A percentile compares a stretch with the other conserved stretches of the same genome.
Evolutionary conservation across 2,888 invertebrate genomes (phyloP).

Genomic region (Nephrotoma flavescens): DNA sequence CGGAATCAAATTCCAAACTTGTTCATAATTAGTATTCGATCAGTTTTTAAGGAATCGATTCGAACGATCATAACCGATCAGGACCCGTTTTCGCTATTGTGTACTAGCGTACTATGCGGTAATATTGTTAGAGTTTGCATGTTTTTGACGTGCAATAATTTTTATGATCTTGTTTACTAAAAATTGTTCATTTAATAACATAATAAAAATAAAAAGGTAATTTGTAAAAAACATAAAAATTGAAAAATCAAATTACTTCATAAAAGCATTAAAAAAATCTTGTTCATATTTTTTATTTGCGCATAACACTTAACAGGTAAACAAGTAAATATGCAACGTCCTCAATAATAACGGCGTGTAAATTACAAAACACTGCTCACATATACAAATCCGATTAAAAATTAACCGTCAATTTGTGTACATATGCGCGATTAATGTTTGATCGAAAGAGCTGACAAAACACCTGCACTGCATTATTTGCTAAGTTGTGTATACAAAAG

Average conservation of each 20-base stretch:
- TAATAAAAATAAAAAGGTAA: background rate
- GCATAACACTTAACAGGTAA: background rate
- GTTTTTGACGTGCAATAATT: background rate
- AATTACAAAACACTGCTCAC: background rate
- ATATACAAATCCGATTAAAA: background rate
- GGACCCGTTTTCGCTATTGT: too few relatives aligned
- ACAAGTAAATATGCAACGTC: background rate
- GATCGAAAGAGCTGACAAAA: background rate
- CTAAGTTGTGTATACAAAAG: background rate
- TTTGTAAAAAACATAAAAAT: background rate
- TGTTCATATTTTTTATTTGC: background rate
- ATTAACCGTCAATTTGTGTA: background rate
- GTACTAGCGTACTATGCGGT: too few relatives aligned
- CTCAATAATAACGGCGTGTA: background rate
- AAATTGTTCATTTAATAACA: background rate
- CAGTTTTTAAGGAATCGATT: too few relatives aligned
- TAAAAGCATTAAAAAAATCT: background rate
- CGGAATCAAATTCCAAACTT: too few relatives aligned
- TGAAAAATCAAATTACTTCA: background rate
- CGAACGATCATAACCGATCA: too few relatives aligned
- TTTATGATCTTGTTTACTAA: background rate
- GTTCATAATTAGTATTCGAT: too few relatives aligned
- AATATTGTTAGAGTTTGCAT: too few relatives aligned
- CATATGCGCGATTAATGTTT: background rate
- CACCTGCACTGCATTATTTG: background rate